Base-by-base conservation (phyloP, 2,888 invertebrate species). In the Norana najaformis region DNA sequence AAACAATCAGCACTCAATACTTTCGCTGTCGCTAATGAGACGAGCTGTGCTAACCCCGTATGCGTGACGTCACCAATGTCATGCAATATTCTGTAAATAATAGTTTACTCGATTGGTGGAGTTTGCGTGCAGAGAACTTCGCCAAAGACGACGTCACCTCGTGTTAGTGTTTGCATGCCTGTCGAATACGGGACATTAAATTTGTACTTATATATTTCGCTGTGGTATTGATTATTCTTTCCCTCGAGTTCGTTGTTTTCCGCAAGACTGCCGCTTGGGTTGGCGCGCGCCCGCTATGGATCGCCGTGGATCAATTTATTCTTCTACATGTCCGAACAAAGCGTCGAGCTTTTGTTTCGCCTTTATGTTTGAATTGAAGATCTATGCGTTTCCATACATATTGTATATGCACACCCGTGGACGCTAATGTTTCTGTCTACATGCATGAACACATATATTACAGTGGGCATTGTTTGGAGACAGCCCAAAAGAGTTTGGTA, bases 291-390 rank as follows among this genome's bases (percentile, higher is more conserved):
- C 69, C n/a, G 30, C 30, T 69, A 69, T 69, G 69, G 69, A 69
- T 69, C 69, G 69, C 69, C 69, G 69, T n/a, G 30, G 69, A 69
- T 69, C 69, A 69, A 69, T 69, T 69, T n/a, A 69, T 69, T 69
- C n/a, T n/a, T n/a, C n/a, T 69, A 69, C 69, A 13, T 69, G 69
- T 69, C n/a, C n/a, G 69, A 69, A 69, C 69, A 69, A 69, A 69
- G 69, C n/a, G n/a, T 69, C n/a, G 30, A 8, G 30, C n/a, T 69
- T n/a, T 69, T 69, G 69, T 69, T 69, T 4, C 30, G 30, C 6
- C 69, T 4, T 69, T n/a, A n/a, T 69, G 69, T 69, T 69, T 69
- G 69, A n/a, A 69, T 69, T 69, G 69, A 69, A 69, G 69, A 69
- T 11, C 11, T n/a, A 69, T 69, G 69, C 69, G n/a, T n/a, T 1